Conservation (phyloP, 2,888 invertebrate species). For the Ophion obscuratus region DNA sequence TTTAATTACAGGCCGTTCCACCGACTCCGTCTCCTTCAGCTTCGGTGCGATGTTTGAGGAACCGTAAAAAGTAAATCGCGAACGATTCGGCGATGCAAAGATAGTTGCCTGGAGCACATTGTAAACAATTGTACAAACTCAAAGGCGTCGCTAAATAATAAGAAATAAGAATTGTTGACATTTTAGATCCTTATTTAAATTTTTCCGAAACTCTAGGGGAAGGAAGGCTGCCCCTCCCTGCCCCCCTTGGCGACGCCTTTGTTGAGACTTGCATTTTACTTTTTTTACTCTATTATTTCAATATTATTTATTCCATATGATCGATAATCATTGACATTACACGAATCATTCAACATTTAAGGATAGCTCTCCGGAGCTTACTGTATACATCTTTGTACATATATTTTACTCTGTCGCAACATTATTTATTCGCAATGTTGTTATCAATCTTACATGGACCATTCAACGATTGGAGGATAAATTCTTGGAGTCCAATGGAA, state of each 20-base stretch:
- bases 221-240: too few relatives aligned
- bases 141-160: too few relatives aligned
- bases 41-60: conserved; percentile 70
- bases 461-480: not conserved
- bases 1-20: conserved; percentile 37
- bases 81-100: not conserved
- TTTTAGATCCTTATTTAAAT: too few relatives aligned
- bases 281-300: conserved; percentile 14
- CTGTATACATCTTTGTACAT: not conserved
- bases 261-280: conserved; percentile 5
- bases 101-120: not conserved
- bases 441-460: not conserved
- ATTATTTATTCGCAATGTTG: not conserved
- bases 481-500: not conserved
- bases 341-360: not conserved
- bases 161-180: too few relatives aligned
- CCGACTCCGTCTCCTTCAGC: conserved; percentile 64
- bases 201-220: too few relatives aligned
- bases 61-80: conserved; percentile 62
- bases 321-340: not conserved
- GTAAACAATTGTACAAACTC: conserved; percentile 26
- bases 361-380: not conserved
- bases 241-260: too few relatives aligned
- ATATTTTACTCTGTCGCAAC: not conserved
- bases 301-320: conserved; percentile 46